Evolutionary conservation across 2,888 invertebrate genomes (phyloP), one percentile per base, ranked within the genome.

Genomic region (Meghimatium bilineatum): DNA sequence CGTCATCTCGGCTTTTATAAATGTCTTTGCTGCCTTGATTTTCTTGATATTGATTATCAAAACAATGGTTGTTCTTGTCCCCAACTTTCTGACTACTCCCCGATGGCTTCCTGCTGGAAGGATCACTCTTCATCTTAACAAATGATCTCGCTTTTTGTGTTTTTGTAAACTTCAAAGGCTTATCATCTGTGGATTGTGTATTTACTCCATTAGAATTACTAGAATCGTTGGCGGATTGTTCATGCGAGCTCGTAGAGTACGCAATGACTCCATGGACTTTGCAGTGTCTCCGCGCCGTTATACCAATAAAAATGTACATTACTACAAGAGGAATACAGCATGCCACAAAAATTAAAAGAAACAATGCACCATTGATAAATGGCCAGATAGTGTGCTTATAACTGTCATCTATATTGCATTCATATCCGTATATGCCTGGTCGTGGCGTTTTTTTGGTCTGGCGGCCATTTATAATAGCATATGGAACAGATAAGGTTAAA

Each of bases 341-440:
- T 12, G n/a, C n/a, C 29, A 84, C 14, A 67, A 80, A 84, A 8
- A 84, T 32, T 8, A 80, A 49, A 12, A 84, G 26, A 38, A 84
- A 84, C 36, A 84, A 80, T 20, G 60, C 84, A 23, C 29, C 14
- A 26, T 80, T 80, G 34, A 74, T 20, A 34, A 56, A 12, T 26
- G 84, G 80, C 80, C 80, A 84, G 36, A 75, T 80, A 44, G 84
- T 80, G 23, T 67, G 49, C 10, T 49, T 26, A 34, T 84, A 84
- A 29, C 26, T 32, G 67, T 80, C 80, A n/a, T 79, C 84, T 12
- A 84, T 52, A 0, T 74, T 75, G 29, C 84, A 84, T 26, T 84
- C 84, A 49, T 63, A 80, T 17, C 84, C 84, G 26, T 10, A 0
- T 32, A 80, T 80, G 3, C 67, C 75, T 17, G 66, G 29, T 38